Conservation (phyloP, 1,140 invertebrate species). For the Reticulitermes speratus region DNA sequence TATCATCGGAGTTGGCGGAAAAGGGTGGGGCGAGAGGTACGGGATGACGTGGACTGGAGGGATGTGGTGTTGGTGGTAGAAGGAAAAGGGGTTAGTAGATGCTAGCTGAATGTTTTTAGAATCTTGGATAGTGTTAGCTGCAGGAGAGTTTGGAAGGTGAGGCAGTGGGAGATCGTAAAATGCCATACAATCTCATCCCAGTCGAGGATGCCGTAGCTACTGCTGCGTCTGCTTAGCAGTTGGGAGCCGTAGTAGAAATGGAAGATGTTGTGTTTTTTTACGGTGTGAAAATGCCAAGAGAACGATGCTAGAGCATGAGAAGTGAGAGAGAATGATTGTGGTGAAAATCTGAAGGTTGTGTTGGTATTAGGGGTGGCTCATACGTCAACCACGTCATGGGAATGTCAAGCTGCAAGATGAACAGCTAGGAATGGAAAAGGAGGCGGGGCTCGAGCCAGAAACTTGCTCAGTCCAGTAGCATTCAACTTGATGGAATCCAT, state of each 20-base stretch:
- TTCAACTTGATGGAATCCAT: too few relatives aligned
- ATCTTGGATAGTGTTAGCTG: not conserved
- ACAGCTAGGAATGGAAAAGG: not conserved
- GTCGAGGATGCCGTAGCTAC: not conserved
- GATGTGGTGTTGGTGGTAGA: not conserved
- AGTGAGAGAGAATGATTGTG: constrained; percentile 20
- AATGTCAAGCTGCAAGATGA: constrained; percentile 5
- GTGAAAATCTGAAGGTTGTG: constrained; percentile 28
- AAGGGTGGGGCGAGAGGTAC: constrained; percentile 18
- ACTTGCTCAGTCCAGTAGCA: too few relatives aligned
- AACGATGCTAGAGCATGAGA: too few relatives aligned
- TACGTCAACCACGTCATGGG: constrained; percentile 18
- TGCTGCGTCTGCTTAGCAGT: not conserved
- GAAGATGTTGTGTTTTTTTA: constrained; percentile 3
- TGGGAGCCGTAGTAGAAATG: not conserved
- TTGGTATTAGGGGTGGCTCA: constrained; percentile 23
- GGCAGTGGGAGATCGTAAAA: not conserved
- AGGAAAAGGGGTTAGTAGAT: constrained; percentile 19
- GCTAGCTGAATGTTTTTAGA: constrained; percentile 24
- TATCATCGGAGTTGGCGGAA: constrained; percentile 46
- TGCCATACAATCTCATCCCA: too few relatives aligned
- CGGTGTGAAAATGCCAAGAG: not conserved
- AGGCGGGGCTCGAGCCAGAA: too few relatives aligned
- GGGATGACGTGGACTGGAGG: constrained; percentile 21
- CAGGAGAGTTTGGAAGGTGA: not conserved